Base-by-base conservation (phyloP, 2,113 vertebrate species). In the Stomatorhinus ivindoensis region DNA sequence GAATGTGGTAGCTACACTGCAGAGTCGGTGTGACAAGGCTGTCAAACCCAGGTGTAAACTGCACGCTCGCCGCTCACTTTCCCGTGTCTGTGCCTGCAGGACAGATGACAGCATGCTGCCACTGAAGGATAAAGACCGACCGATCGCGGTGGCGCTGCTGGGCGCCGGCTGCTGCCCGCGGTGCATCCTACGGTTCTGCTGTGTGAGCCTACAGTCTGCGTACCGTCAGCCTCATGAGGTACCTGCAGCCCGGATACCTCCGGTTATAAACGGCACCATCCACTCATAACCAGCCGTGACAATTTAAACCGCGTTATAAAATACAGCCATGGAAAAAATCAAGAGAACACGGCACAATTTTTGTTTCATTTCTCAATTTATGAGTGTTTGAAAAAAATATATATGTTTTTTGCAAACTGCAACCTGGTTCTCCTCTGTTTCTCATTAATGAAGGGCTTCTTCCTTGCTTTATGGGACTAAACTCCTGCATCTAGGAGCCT, bases 151-250 rank as follows among this genome's bases (percentile, higher is more conserved):
- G 92, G 94, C 97, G 92, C 93, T 99, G 84, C 88, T 98, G 88
- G 92, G 44, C 0, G 87, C 97, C 27, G 97, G 97, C 48, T 98
- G 97, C 91, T 99, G 98, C 90, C 95, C 96, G 10, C 96, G 98
- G 91, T 99, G 98, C 87, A 82, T 99, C 53, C 96, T 99, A 91
- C 94, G 98, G 80, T 98, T 99, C 94, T 99, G 98, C 94, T 95
- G 95, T 1, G 93, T 98, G 53, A 96, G 95, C 42, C 94, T 95
- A 17, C 96, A 96, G 88, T 85, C 94, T 0, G 93, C 95, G 5
- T 99, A 99, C 89, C 95, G 96, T 48, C 94, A 90, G 47, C 93
- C 96, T 3, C 92, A 90, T 11, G 91, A 98, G 97, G 98, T 98
- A 90, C 50, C 55, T 89, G 4, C 50, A 46, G 13, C 27, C 48